Evolutionary conservation across 2,113 vertebrate genomes (phyloP), one percentile per base, ranked within the genome.

Genomic region (Perca fluviatilis): DNA sequence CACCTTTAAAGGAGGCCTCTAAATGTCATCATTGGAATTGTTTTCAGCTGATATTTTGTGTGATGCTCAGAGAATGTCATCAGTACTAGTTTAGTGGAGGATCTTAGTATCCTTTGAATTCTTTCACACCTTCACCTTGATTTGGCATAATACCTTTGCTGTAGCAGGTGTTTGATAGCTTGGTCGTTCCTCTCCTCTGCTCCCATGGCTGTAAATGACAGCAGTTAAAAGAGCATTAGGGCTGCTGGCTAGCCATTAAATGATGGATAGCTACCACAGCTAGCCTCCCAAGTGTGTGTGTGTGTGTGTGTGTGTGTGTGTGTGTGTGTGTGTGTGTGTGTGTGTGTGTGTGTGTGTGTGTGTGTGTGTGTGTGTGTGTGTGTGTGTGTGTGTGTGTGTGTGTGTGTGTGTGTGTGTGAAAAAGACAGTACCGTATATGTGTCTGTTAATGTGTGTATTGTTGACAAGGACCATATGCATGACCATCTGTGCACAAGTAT

Each of bases 141-240:
- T 86, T 82, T 86, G 51, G 79, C 63, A 7, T 67, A 71, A 75
- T 84, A 53, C 77, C 66, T 80, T 82, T 63, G 66, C 25, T 66
- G 54, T 47, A 18, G 86, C 88, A 82, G 86, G 82, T 90, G 88
- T 86, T 82, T 70, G 79, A 83, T 77, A 15, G 66, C 61, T 49
- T 19, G 50, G 30, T 66, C 27, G 27, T 18, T 83, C 70, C 57
- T 56, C 85, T 78, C 61, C 6, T 83, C 68, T 54, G 78, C 83
- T 74, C 74, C 80, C 51, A n/a, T n/a, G 71, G 73, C 85, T 89
- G 76, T 84, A 91, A 92, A 94, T 89, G 91, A 85, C 89, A 87
- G 91, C 82, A 76, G 86, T 92, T 91, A 91, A 90, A 93, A 91
- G 80, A 86, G 78, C 92, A 91, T 93, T 93, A 90, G 58, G 67